A percentile compares a stretch with the other conserved stretches of the same genome.
phyloP scores from a whole-genome alignment of 2,888 invertebrate genomes.

The Pyrocoelia pectoralis region DNA sequence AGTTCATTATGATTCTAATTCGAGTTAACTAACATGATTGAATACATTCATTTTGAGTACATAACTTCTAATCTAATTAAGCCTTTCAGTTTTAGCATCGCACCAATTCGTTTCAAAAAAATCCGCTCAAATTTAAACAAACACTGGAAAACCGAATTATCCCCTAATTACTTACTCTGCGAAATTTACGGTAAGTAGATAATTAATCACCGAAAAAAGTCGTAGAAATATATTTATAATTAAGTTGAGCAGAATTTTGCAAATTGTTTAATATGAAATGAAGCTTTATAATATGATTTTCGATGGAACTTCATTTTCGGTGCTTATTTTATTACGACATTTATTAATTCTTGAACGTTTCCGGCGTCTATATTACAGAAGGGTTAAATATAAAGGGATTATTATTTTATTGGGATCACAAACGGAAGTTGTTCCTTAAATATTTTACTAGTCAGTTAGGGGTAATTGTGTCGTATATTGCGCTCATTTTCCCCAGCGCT shows the following conservation, averaged over 20 bases:
- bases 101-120: neutral
- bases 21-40: neutral
- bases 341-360: neutral
- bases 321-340: neutral
- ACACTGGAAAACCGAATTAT: neutral
- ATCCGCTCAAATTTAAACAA: neutral
- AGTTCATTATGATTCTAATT: neutral
- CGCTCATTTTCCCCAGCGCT: too few relatives aligned
- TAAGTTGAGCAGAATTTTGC: too few relatives aligned
- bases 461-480: too few relatives aligned
- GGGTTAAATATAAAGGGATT: too few relatives aligned
- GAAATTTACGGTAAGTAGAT: neutral
- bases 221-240: too few relatives aligned
- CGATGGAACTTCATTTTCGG: neutral
- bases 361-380: neutral
- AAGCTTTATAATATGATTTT: too few relatives aligned
- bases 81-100: neutral
- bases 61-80: neutral
- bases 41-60: constrained; percentile 1
- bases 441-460: too few relatives aligned
- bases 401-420: too few relatives aligned
- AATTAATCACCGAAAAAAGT: too few relatives aligned
- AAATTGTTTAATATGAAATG: too few relatives aligned
- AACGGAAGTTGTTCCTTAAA: too few relatives aligned
- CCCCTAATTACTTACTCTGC: neutral